Base-by-base conservation (phyloP, 2,113 vertebrate genomes). In the Tonatia bakeri region DNA sequence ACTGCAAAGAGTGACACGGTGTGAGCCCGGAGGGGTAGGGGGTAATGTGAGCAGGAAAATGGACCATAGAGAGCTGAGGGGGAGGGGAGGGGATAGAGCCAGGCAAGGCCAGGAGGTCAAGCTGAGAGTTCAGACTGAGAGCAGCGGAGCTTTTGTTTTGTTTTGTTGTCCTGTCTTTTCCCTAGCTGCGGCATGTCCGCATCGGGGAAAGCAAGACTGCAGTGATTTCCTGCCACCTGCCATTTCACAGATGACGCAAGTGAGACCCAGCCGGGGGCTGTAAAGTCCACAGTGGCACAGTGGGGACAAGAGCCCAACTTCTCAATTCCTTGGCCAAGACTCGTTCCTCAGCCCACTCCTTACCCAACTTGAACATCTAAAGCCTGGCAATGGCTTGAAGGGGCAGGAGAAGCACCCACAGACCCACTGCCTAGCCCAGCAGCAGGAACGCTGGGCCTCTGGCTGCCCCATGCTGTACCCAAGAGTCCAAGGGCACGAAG, bases 391-490 rank as follows among this genome's bases (percentile, higher is more conserved):
- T n/a, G 67, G 40, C n/a, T 64, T 69, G 75, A n/a, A 50, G 31
- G 28, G 9, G 26, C 11, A 6, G 0, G 6, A 43, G 20, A 17
- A 16, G 5, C 19, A 28, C 7, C 3, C 72, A 17, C 10, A 20
- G 3, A 70, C 17, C 36, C 0, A 47, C 16, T n/a, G 1, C 16
- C 61, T 17, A 1, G 9, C 26, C 2, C 45, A 28, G 28, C 8
- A 14, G 50, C 14, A 56, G 15, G 36, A 40, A 7, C 9, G 14
- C 9, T 1, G 17, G 19, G 17, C 12, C 31, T 56, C 79, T 43
- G 45, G 43, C 26, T 22, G 16, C 24, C 22, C 24, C 0, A 0
- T 4, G 22, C 20, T n/a, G 31, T 33, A 14, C 36, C 11, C 0
- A 0, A 59, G 20, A 50, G 59, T 56, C 31, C 36, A 52, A 52